Evolutionary conservation across 2,797 vertebrate species (phyloP).

Genomic region (Gymnoscopelus braueri): DNA sequence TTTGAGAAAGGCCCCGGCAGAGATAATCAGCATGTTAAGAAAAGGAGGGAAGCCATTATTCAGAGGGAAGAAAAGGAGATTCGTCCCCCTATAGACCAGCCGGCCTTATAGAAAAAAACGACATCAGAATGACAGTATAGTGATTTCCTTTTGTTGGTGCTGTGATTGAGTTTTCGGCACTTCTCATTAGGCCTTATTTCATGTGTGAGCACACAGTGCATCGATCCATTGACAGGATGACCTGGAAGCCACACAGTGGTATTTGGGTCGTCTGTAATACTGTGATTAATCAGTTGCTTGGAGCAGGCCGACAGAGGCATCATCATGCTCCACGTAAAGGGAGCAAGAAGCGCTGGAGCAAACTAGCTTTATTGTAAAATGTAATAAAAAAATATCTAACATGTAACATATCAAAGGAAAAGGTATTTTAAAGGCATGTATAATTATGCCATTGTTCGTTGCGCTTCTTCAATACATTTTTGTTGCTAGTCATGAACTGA

Average conservation of each 20-base stretch:
- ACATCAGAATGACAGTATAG: slow-evolving; percentile 35
- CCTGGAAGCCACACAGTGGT: slow-evolving; percentile 56
- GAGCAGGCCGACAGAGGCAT: slow-evolving; percentile 31
- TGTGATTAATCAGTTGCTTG: slow-evolving; percentile 63
- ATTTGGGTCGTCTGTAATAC: slow-evolving; percentile 51
- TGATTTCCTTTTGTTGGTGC: slow-evolving; percentile 56
- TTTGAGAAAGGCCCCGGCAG: slow-evolving; percentile 33
- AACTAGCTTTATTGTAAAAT: slow-evolving; percentile 3
- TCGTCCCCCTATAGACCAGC: slow-evolving; percentile 7
- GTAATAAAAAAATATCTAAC: slow-evolving; percentile 18
- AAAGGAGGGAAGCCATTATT: background rate
- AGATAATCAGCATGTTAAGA: slow-evolving; percentile 39
- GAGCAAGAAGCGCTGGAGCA: slow-evolving; percentile 1
- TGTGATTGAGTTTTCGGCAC: slow-evolving; percentile 56
- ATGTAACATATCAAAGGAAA: background rate
- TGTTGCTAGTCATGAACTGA: slow-evolving; percentile 11
- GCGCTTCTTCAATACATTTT: slow-evolving; percentile 14
- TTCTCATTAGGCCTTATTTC: slow-evolving; percentile 69
- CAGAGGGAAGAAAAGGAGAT: slow-evolving; percentile 5
- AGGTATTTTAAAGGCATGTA: background rate
- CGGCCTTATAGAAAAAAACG: slow-evolving; percentile 23
- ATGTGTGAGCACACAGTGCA: slow-evolving; percentile 67
- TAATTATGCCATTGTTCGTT: slow-evolving; percentile 10
- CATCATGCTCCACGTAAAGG: slow-evolving; percentile 12
- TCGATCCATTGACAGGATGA: slow-evolving; percentile 69